A percentile compares a stretch with the other conserved stretches of the same genome.
These are phyloP conservation scores for Myotis vivesi DNA, from an alignment of 2,797 vertebrate genomes.

Conservation along the genomic window DNA sequence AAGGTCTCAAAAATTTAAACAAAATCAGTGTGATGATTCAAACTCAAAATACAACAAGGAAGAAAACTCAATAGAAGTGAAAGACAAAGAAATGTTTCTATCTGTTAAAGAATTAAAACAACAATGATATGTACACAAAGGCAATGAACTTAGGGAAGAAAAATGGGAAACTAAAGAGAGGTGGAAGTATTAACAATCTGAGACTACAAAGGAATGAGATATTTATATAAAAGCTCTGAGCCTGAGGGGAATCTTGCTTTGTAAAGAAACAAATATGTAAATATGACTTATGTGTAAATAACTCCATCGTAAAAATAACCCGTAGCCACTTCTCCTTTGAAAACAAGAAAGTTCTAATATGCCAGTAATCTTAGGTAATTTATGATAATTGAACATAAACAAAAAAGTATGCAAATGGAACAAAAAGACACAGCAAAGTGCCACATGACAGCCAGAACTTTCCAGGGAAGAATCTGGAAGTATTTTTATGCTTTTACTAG, in stretches of 20 bases:
- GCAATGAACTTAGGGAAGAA: neutral
- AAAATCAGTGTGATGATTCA: neutral
- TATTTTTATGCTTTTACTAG: neutral
- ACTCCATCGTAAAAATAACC: slow-evolving; percentile 38
- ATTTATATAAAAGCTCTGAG: neutral
- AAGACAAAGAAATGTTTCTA: slow-evolving; percentile 15
- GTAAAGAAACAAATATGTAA: slow-evolving; percentile 49
- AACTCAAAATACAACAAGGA: neutral
- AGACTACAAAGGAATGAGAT: neutral
- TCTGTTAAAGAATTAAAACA: slow-evolving; percentile 42
- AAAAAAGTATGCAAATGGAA: neutral
- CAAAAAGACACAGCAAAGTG: neutral
- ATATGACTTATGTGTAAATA: slow-evolving; percentile 59
- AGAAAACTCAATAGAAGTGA: neutral
- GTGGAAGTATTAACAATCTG: neutral
- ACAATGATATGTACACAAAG: neutral
- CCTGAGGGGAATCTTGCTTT: slow-evolving; percentile 28
- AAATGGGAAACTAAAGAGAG: neutral
- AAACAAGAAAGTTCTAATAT: slow-evolving; percentile 45
- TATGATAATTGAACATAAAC: slow-evolving; percentile 11
- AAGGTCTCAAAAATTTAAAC: neutral
- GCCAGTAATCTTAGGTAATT: slow-evolving; percentile 54
- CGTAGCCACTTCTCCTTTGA: slow-evolving; percentile 32
- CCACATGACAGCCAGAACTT: neutral
- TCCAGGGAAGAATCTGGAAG: neutral